These are phyloP conservation scores for Coryphaenoides rupestris DNA, from an alignment of 2,113 vertebrate species.

Conservation along the genomic window DNA sequence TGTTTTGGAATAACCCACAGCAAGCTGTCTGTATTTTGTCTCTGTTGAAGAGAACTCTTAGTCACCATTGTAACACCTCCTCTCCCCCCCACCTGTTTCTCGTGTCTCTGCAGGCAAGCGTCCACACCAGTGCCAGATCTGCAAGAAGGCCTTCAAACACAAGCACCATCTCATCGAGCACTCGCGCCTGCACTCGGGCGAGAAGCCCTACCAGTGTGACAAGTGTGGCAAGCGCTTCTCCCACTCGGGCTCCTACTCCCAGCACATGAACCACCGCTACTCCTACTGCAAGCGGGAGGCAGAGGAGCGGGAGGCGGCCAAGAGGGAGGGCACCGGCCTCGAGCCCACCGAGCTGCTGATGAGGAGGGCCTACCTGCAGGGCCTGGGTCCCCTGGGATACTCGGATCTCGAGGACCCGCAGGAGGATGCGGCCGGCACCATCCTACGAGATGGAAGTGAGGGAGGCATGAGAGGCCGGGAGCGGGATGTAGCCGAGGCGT, in stretches of 20 bases:
- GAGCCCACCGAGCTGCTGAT: slow-evolving; percentile 91
- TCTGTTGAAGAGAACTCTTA: neutral
- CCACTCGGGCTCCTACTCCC: slow-evolving; percentile 95
- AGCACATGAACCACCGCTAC: slow-evolving; percentile 99
- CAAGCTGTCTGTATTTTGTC: neutral
- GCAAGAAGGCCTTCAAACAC: slow-evolving; percentile 99
- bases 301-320: slow-evolving; percentile 89
- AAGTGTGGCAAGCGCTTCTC: slow-evolving; percentile 97
- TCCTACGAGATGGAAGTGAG: slow-evolving; percentile 81
- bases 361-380: slow-evolving; percentile 88
- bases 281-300: slow-evolving; percentile 98
- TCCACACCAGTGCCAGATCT: slow-evolving; percentile 98
- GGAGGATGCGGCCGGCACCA: slow-evolving; percentile 68
- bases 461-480: slow-evolving; percentile 76
- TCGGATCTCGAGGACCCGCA: slow-evolving; percentile 85
- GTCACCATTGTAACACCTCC: slow-evolving; percentile 22
- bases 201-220: slow-evolving; percentile 94
- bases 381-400: slow-evolving; percentile 86
- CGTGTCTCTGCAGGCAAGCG: slow-evolving; percentile 85
- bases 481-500: slow-evolving; percentile 82
- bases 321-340: slow-evolving; percentile 84
- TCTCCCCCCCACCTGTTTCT: slow-evolving; percentile 39
- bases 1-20: too few relatives aligned
- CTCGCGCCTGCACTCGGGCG: slow-evolving; percentile 93
- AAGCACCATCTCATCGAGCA: slow-evolving; percentile 98